Base-by-base conservation (phyloP, 2,797 vertebrate genomes). In the Octomys mimax region DNA sequence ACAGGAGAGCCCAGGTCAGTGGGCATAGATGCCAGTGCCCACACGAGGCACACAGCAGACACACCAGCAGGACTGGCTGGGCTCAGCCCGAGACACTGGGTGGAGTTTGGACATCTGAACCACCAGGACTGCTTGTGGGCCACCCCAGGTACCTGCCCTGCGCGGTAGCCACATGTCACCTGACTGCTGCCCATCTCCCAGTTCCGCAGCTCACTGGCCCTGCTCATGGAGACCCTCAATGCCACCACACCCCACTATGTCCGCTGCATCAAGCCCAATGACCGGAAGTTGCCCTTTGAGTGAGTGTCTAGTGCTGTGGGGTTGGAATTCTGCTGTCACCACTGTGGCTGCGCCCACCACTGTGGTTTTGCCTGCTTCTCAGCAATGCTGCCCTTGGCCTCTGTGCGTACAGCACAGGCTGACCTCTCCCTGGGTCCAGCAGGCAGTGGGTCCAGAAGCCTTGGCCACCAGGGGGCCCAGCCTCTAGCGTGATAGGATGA, bases 241-340 rank as follows among this genome's bases (percentile, higher is more conserved):
- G 99, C 99, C 4, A 99, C 99, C 91, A 99, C 99, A 0, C 99
- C 99, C 92, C 99, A 99, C 97, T 99, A 99, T 0, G 99, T 99
- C 2, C 99, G 99, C 77, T 99, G 99, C 98, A 99, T 99, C 98
- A 99, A 99, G 96, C 99, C 99, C 18, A 99, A 99, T 0, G 99
- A 99, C 84, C 99, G 99, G 88, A 99, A 99, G 95, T 92, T 99
- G 68, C 99, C 99, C 2, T 99, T 99, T 97, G 99, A 99, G 99
- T 99, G 98, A 99, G 99, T 99, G 88, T 57, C 39, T n/a, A 2
- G 8, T 10, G n/a, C 6, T n/a, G 3, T 11, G 79, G 16, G 92
- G 87, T 66, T 16, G 61, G 71, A 83, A 62, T 19, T 94, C 70
- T 84, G 49, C 36, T 85, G 14, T 9, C 52, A 19, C 77, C 33